These are phyloP conservation scores for Trissolcus brochymenae DNA, from an alignment of 2,888 invertebrate genomes.

Conservation along the genomic window DNA sequence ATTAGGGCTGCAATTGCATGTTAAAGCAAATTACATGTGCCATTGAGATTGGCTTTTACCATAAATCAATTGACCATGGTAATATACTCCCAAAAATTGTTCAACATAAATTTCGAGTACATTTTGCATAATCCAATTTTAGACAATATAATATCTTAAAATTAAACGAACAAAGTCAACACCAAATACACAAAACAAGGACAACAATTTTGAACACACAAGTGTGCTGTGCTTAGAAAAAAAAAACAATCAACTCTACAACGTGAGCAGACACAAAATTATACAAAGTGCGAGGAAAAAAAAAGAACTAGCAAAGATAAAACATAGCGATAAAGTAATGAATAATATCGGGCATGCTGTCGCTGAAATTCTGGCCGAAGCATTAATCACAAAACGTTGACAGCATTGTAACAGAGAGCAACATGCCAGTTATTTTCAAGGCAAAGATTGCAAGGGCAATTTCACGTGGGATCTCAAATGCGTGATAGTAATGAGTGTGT, in stretches of 20 bases:
- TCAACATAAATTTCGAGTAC: too few species aligned
- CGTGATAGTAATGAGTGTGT: constrained; percentile 44
- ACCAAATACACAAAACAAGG: too few species aligned
- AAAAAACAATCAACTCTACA: too few species aligned
- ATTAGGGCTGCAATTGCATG: too few species aligned
- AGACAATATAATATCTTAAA: too few species aligned
- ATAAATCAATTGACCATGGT: too few species aligned
- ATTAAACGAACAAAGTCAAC: too few species aligned
- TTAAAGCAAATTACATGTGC: not conserved
- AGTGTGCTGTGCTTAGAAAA: too few species aligned
- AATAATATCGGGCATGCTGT: constrained; percentile 45
- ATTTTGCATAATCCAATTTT: too few species aligned
- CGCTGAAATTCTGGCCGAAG: constrained; percentile 44
- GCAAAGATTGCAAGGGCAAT: constrained; percentile 42
- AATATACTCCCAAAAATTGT: too few species aligned
- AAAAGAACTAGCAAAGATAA: not conserved
- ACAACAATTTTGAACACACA: too few species aligned
- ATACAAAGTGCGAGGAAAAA: not conserved
- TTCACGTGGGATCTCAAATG: constrained; percentile 31
- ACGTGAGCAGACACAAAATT: too few species aligned
- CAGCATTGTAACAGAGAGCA: constrained; percentile 53
- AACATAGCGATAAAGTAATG: constrained; percentile 9
- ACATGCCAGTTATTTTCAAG: constrained; percentile 39
- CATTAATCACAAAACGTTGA: constrained; percentile 53
- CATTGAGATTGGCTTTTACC: not conserved